These are phyloP conservation scores for Shargacucullia verbasci DNA, from an alignment of 2,888 invertebrate species.

Conservation along the genomic window DNA sequence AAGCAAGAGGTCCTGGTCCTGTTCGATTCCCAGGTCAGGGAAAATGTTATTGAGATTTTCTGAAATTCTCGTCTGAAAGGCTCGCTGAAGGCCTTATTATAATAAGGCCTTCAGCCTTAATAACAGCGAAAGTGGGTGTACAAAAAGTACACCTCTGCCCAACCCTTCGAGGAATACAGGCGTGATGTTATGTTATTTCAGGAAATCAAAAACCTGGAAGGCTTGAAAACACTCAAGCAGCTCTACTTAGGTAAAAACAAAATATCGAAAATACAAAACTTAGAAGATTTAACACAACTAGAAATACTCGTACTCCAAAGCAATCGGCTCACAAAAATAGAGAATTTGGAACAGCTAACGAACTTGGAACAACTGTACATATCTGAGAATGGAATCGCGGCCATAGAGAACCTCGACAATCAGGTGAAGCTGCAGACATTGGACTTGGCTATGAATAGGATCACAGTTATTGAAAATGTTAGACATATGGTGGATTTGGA, in stretches of 20 bases:
- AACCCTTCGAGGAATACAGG: too few relatives aligned
- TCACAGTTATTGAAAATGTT: constrained; percentile 94
- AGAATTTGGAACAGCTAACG: constrained; percentile 93
- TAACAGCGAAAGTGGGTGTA: too few relatives aligned
- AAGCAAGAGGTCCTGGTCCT: too few relatives aligned
- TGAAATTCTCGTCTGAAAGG: too few relatives aligned
- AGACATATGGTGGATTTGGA: constrained; percentile 93
- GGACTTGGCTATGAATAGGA: constrained; percentile 96
- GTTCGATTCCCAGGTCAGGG: too few relatives aligned
- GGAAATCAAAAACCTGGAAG: constrained; percentile 96
- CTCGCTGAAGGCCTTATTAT: too few relatives aligned
- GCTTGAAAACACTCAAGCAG: constrained; percentile 92
- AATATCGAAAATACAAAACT: constrained; percentile 95
- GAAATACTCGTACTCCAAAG: constrained; percentile 96
- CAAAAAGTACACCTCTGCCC: too few relatives aligned
- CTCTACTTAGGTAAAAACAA: constrained; percentile 98
- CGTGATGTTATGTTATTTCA: too few relatives aligned
- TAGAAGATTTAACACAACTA: constrained; percentile 92
- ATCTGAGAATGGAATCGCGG: constrained; percentile 96
- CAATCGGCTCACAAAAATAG: constrained; percentile 96
- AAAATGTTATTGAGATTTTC: too few relatives aligned
- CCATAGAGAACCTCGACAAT: constrained; percentile 93
- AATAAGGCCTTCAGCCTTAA: too few relatives aligned
- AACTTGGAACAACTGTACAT: constrained; percentile 96
- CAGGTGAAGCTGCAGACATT: constrained; percentile 94